Base-by-base conservation (phyloP, 2,888 invertebrate species). In the Polylopha cassiicola region DNA sequence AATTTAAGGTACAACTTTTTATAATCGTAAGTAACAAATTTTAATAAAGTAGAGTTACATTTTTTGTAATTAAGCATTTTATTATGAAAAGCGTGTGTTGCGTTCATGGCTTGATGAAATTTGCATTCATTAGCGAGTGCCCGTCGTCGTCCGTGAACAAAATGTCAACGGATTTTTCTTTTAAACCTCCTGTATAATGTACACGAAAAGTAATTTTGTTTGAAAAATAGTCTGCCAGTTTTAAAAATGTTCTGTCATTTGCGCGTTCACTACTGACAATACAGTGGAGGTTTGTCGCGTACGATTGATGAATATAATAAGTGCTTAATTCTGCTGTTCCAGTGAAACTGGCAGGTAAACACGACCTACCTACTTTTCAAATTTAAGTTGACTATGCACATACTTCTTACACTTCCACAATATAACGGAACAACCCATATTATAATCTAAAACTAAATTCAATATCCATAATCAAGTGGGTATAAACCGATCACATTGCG, bases 71-170 rank as follows among this genome's bases (percentile, higher is more conserved):
- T 67, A 67, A 65, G 61, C 58, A 63, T 68, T 70, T 70, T 61
- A 64, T 60, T 63, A 68, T 62, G 62, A 61, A 58, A 53, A 58
- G 53, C 67, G 66, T 70, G 64, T 69, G 67, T 71, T 54, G 46
- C 39, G 48, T 47, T 46, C 49, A 47, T 55, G 54, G 63, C 60
- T 61, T 77, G 67, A 75, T 76, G 67, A 73, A 78, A 78, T 80
- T 78, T 77, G 72, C 78, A 78, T 79, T 79, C 74, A 76, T 79
- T 78, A 79, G 71, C 58, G 52, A 63, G 21, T 20, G 72, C 67
- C 68, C 63, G 51, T 47, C 51, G 51, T 48, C 51, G 58, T 32
- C 53, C 53, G 55, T 55, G 59, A 53, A 56, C 48, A 50, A 57
- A 64, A 65, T 63, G 67, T 64, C 67, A 67, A 65, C 65, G 50